Evolutionary conservation across 2,797 vertebrate genomes (phyloP).

Genomic region (Characodon lateralis): DNA sequence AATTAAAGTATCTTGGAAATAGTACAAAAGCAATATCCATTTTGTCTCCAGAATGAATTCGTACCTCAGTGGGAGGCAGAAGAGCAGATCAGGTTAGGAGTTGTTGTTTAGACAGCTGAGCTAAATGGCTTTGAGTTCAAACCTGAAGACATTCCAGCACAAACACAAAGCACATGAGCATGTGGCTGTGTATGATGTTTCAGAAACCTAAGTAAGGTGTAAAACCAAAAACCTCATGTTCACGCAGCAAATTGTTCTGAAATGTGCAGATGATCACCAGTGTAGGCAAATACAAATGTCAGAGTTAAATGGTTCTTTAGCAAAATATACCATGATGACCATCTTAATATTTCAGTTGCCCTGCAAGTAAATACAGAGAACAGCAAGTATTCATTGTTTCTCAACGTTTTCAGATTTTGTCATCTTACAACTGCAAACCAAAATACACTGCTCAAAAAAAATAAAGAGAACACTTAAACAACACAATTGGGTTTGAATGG

Average conservation of each 20-base stretch:
- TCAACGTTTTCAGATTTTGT: background rate
- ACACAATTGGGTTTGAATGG: no score
- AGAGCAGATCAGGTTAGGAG: conserved; percentile 34
- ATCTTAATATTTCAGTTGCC: background rate
- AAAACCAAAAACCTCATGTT: conserved; percentile 7
- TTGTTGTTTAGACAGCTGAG: conserved; percentile 45
- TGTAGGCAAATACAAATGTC: background rate
- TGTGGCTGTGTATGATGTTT: conserved; percentile 20
- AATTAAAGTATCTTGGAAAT: conserved; percentile 40
- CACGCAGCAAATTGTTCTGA: background rate
- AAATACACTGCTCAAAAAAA: no score
- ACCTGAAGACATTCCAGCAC: conserved; percentile 39
- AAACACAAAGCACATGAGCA: conserved; percentile 23
- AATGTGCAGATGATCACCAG: background rate
- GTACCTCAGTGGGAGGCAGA: conserved; percentile 24
- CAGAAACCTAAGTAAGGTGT: conserved; percentile 11
- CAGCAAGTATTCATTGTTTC: background rate
- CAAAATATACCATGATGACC: background rate
- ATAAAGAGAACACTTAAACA: no score
- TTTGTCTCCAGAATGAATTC: conserved; percentile 37
- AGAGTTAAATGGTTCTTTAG: background rate
- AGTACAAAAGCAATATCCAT: conserved; percentile 42
- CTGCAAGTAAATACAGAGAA: background rate
- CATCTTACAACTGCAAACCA: background rate
- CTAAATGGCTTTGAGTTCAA: conserved; percentile 39